These are phyloP conservation scores for Drosophila borealis DNA, from an alignment of 2,888 invertebrate species.

Conservation along the genomic window DNA sequence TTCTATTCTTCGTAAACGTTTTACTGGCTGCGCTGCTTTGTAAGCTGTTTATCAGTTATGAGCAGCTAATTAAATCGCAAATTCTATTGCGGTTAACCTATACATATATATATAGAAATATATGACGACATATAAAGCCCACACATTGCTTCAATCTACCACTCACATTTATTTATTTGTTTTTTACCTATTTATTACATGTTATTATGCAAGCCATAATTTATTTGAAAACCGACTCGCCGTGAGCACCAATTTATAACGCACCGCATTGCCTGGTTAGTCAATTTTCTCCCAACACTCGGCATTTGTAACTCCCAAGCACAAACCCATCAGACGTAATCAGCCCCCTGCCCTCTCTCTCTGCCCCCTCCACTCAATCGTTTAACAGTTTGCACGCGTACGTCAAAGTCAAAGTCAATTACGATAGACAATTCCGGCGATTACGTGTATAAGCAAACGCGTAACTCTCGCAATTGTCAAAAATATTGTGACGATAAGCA, in stretches of 20 bases:
- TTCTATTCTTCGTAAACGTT: too few species aligned
- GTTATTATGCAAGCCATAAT: neutral
- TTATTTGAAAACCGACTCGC: neutral
- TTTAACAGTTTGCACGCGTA: constrained; percentile 43
- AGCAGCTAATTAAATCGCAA: neutral
- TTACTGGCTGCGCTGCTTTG: neutral
- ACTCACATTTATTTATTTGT: neutral
- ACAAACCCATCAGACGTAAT: constrained; percentile 8
- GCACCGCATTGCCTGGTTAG: neutral
- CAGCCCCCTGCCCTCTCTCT: neutral
- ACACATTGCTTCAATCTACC: neutral
- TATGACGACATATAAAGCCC: too few species aligned
- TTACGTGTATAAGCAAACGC: constrained; percentile 39
- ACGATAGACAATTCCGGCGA: constrained; percentile 42
- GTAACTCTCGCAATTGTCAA: constrained; percentile 51
- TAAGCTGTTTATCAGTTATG: too few species aligned
- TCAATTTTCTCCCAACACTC: neutral
- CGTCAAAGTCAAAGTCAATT: constrained; percentile 74
- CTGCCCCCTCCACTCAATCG: neutral
- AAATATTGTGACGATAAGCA: constrained; percentile 35
- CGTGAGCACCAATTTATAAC: neutral
- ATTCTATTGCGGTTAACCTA: too few species aligned
- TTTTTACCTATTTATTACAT: neutral
- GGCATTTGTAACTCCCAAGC: neutral
- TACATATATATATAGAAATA: too few species aligned